Conservation (phyloP, 2,113 vertebrate genomes). For the Anarrhichthys ocellatus region DNA sequence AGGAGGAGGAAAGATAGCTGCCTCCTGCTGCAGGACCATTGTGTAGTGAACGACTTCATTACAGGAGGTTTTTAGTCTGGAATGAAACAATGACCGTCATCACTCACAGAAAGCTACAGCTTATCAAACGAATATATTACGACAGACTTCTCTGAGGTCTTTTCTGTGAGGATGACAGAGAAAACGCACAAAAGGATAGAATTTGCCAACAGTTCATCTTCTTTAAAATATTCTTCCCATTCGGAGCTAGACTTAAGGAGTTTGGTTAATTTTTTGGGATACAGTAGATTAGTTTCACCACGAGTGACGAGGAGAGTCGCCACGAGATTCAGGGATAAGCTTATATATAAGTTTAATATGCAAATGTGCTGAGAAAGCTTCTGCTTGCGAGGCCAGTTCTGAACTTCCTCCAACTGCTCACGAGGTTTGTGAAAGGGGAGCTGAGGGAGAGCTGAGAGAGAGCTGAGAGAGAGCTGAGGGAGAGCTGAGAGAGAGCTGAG, state of each 20-base stretch:
- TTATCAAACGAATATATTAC: background rate
- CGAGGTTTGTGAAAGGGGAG: background rate
- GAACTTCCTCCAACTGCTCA: background rate
- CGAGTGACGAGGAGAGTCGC: background rate
- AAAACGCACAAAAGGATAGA: constrained; percentile 28
- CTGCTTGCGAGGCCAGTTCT: background rate
- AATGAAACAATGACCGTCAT: constrained; percentile 41
- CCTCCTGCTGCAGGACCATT: constrained; percentile 14
- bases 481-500: too few relatives aligned
- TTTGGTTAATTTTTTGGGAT: background rate
- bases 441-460: too few relatives aligned
- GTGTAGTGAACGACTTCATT: constrained; percentile 23
- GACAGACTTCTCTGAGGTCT: background rate
- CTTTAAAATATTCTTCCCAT: background rate
- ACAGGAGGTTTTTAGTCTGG: constrained; percentile 49
- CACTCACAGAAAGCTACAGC: constrained; percentile 64
- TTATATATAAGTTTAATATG: background rate
- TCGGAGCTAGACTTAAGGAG: background rate
- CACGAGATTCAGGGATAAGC: background rate
- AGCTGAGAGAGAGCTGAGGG: too few relatives aligned
- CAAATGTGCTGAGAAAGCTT: constrained; percentile 10
- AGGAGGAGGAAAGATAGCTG: constrained; percentile 43
- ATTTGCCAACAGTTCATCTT: constrained; percentile 42
- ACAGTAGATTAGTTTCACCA: background rate
- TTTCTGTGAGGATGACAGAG: constrained; percentile 63